Base-by-base conservation (phyloP, 1,140 invertebrate species). In the Drosophila rhopaloa region DNA sequence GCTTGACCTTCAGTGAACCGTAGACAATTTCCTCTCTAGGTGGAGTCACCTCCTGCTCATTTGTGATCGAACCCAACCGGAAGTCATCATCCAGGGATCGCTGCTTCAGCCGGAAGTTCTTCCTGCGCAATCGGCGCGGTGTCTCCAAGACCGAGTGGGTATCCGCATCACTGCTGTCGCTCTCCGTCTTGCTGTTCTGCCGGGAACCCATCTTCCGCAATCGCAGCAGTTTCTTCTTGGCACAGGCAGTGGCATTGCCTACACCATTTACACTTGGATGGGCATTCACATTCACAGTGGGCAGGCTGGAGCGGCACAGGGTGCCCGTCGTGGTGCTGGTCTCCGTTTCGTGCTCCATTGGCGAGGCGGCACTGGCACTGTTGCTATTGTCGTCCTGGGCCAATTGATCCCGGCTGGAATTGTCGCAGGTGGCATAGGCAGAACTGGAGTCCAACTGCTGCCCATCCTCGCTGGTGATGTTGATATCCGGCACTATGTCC, bases 81-180 rank as follows among this genome's bases (percentile, higher is more conserved):
- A 81, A 91, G 19, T 91, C 91, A 11, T 92, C 91, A 35, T 92
- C 91, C 44, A 91, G 37, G 4, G 91, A 91, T 1, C 88, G 74
- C 62, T 92, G 91, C 54, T 92, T 91, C 0, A 79, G 43, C 9
- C 92, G 91, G 58, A 90, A 85, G 53, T 92, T 92, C 66, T 92
- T 92, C 14, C 91, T 79, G 0, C 92, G 92, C 32, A 92, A 32
- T 4, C 90, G 80, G 44, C 91, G 75, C 16, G 90, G 91, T 0
- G 91, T 89, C 74, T 92, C 92, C 40, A 93, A 85, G 16, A 84
- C 86, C 60, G 93, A 93, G 14, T 93, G 92, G 46, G 92, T 91
- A 32, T 93, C 88, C 55, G 90, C 77, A 65, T 94, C 93, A 51
- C 91, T 93, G 76, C 81, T 91, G 53, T 93, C 93, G 70, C 92